phyloP scores from a whole-genome alignment of 2,888 invertebrate species.

The Lasius platythorax region DNA sequence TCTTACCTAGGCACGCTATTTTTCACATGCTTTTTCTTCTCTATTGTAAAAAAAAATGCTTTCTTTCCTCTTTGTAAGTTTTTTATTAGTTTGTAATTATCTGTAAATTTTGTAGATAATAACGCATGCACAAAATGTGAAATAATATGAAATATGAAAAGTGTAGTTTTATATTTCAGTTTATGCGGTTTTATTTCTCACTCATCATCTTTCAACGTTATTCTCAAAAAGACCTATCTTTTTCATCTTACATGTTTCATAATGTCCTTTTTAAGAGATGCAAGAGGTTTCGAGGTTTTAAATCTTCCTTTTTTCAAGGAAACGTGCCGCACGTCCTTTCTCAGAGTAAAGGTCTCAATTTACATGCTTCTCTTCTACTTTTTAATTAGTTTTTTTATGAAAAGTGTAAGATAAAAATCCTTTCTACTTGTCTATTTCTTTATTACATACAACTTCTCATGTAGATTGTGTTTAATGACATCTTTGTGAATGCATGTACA shows the following conservation, averaged over 20 bases:
- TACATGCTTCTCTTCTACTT: not conserved
- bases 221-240: not conserved
- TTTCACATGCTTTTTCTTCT: not conserved
- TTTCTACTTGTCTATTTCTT: not conserved
- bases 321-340: not conserved
- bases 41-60: not conserved
- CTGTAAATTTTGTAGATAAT: not conserved
- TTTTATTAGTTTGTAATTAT: not conserved
- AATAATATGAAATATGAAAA: not conserved
- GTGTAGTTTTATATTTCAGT: not conserved
- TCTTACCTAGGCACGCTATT: not conserved
- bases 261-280: slow-evolving; percentile 3
- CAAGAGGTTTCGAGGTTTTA: not conserved
- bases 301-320: not conserved
- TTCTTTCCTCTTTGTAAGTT: not conserved
- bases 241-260: not conserved
- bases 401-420: not conserved
- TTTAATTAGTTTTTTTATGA: not conserved
- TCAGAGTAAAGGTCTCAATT: not conserved
- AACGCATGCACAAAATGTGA: not conserved
- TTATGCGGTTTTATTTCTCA: not conserved
- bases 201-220: not conserved
- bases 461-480: not conserved
- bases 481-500: not conserved
- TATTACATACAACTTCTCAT: not conserved